Conservation (phyloP, 2,888 invertebrate genomes). For the Epinotia demarniana region DNA sequence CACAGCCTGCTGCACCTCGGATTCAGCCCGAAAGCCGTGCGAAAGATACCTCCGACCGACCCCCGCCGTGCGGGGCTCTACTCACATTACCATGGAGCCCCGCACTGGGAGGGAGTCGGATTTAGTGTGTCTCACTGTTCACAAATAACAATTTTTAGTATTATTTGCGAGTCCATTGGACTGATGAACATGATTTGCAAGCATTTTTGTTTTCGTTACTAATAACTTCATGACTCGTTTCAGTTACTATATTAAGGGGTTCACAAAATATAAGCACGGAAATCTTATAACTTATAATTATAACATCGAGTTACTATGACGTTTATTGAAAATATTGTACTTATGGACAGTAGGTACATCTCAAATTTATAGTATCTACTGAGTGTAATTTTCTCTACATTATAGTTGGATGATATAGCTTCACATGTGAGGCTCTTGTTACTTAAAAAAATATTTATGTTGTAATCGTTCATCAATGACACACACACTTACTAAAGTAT, state of each 20-base stretch:
- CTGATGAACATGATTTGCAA: constrained; percentile 10
- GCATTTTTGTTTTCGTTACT: constrained; percentile 12
- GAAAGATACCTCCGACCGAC: constrained; percentile 5
- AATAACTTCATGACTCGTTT: constrained; percentile 9
- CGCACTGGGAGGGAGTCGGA: background rate
- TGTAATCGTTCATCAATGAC: background rate
- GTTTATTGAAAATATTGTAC: constrained; percentile 6
- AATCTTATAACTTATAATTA: too few relatives aligned
- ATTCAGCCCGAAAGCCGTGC: constrained; percentile 57
- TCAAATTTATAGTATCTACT: background rate
- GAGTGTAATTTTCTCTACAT: background rate
- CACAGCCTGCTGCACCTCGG: constrained; percentile 75
- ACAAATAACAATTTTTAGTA: constrained; percentile 22
- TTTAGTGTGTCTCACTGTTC: constrained; percentile 25
- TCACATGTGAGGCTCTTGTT: constrained; percentile 5
- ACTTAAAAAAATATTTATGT: background rate
- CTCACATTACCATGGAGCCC: background rate
- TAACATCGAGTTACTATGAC: background rate
- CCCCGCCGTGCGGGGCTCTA: constrained; percentile 6
- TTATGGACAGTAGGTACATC: constrained; percentile 17
- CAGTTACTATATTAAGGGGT: background rate
- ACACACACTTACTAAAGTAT: background rate
- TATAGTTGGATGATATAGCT: background rate
- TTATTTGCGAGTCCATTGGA: constrained; percentile 6
- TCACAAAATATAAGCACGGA: background rate